phyloP scores from a whole-genome alignment of 1,140 invertebrate species.

The Portunus trituberculatus region DNA sequence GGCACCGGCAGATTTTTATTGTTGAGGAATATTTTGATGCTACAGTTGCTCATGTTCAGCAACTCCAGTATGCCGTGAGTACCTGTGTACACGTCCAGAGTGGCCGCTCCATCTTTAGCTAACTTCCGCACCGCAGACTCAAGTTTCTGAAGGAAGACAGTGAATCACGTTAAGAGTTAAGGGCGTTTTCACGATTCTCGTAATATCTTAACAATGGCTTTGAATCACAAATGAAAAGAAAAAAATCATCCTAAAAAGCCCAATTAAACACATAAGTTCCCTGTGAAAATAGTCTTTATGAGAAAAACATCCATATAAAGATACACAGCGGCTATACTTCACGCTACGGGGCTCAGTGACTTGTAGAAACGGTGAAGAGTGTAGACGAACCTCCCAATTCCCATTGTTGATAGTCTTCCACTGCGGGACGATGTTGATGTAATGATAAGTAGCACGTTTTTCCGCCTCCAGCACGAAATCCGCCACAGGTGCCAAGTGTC shows the following conservation, averaged over 20 bases:
- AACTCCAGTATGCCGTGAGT: slow-evolving; percentile 62
- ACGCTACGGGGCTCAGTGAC: no score
- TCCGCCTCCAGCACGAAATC: slow-evolving; percentile 77
- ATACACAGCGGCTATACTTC: no score
- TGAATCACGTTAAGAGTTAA: no score
- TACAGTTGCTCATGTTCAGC: not conserved
- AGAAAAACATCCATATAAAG: no score
- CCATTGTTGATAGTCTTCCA: slow-evolving; percentile 79
- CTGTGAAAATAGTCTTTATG: no score
- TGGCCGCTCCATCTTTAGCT: slow-evolving; percentile 12
- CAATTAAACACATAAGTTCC: no score
- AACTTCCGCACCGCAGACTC: slow-evolving; percentile 60
- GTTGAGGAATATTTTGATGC: slow-evolving; percentile 56
- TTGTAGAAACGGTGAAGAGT: no score
- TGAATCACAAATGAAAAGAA: no score
- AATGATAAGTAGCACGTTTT: slow-evolving; percentile 78
- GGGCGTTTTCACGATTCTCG: no score
- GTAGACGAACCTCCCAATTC: slow-evolving; percentile 86
- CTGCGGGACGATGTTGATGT: slow-evolving; percentile 78
- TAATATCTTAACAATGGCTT: no score
- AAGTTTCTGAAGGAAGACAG: slow-evolving; percentile 50
- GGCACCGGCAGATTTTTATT: slow-evolving; percentile 64
- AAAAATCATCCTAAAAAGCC: no score
- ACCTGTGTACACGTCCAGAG: slow-evolving; percentile 69
- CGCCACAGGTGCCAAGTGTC: slow-evolving; percentile 78